Conservation (phyloP, 35 echinoderm and acorn worm species). For the Apostichopus japonicus region DNA sequence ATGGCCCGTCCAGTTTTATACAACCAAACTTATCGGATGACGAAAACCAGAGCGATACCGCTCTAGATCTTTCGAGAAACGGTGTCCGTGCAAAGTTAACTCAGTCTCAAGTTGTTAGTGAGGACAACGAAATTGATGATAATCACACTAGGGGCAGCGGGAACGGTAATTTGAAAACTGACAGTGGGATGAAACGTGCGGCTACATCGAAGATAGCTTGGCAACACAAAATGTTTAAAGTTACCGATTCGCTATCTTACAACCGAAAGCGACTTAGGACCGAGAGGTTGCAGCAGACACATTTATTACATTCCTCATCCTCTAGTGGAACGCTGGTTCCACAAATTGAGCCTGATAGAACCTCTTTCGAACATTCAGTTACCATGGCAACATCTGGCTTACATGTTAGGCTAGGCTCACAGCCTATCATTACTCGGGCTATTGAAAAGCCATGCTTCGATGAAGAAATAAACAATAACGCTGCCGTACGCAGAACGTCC, state of each 20-base stretch:
- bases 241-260: not conserved
- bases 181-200: not conserved
- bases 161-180: not conserved
- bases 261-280: not conserved
- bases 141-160: not conserved
- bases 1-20: not conserved
- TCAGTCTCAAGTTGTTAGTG: not conserved
- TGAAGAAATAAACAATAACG: slow-evolving; percentile 31
- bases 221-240: slow-evolving; percentile 46
- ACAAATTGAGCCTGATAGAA: not conserved
- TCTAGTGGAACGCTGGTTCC: not conserved
- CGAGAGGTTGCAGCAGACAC: slow-evolving; percentile 6
- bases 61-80: not conserved
- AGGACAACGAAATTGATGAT: not conserved
- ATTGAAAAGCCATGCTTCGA: not conserved
- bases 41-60: not conserved
- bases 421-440: not conserved
- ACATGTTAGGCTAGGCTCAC: not conserved
- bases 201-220: not conserved
- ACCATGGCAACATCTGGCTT: not conserved
- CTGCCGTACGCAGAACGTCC: not conserved
- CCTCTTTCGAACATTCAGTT: not conserved
- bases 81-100: not conserved
- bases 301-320: not conserved
- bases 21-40: not conserved